These are phyloP conservation scores for Apotomis turbidana DNA, from an alignment of 2,888 invertebrate species.

Conservation along the genomic window DNA sequence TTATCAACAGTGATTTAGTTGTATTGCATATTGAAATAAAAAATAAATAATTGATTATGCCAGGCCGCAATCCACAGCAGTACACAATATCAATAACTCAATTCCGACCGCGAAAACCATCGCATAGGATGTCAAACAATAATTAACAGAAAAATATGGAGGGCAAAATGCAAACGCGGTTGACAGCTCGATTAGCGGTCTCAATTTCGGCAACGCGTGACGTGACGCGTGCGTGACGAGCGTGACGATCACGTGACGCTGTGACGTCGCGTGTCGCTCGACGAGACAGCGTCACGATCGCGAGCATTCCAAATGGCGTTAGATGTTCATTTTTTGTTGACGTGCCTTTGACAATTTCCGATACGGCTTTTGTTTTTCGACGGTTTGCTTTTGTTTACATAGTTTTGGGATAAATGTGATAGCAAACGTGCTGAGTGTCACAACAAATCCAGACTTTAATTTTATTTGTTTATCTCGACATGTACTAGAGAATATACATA, in stretches of 20 bases:
- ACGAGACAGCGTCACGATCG: conserved; percentile 38
- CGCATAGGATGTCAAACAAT: conserved; percentile 18
- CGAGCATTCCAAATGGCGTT: conserved; percentile 28
- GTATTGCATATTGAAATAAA: conserved; percentile 1
- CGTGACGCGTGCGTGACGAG: conserved; percentile 24
- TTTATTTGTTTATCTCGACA: no score
- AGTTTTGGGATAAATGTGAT: no score
- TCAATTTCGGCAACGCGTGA: conserved; percentile 47
- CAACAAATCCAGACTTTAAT: no score
- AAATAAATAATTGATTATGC: neutral
- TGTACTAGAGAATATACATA: no score
- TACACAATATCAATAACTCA: conserved; percentile 20
- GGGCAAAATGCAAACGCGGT: conserved; percentile 11
- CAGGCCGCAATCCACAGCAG: conserved; percentile 6
- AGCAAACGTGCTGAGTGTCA: no score
- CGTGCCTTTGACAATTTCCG: neutral
- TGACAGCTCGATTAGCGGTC: conserved; percentile 52
- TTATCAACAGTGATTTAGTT: neutral
- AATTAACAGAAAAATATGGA: conserved; percentile 32
- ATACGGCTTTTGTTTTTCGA: neutral
- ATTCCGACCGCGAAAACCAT: conserved; percentile 11
- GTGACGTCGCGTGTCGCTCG: conserved; percentile 20
- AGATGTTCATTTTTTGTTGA: conserved; percentile 9
- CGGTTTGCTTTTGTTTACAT: no score
- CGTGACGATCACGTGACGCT: conserved; percentile 28